Conservation (phyloP, 2,797 vertebrate genomes). For the Prunella strophiata region DNA sequence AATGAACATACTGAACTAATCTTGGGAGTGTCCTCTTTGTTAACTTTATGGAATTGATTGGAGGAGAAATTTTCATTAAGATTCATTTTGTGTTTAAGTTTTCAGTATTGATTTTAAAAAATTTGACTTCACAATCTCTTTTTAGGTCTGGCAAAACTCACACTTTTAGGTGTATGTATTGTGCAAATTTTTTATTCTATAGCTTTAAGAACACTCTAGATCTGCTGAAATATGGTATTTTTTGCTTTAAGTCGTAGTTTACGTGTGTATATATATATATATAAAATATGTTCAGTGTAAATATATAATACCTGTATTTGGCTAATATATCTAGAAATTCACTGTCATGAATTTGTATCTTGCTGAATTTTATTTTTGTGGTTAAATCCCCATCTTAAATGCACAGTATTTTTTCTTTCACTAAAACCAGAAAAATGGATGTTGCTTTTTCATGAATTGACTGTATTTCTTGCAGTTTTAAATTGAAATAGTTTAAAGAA, state of each 20-base stretch:
- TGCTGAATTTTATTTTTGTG: not conserved
- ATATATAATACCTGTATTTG: not conserved
- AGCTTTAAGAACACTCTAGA: not conserved
- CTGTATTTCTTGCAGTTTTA: not conserved
- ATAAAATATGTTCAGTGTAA: not conserved
- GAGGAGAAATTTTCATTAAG: constrained; percentile 26
- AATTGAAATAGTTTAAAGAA: not conserved
- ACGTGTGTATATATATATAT: not conserved
- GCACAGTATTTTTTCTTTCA: not conserved
- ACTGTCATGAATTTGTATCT: not conserved
- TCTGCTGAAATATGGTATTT: not conserved
- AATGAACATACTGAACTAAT: constrained; percentile 65
- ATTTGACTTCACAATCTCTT: not conserved
- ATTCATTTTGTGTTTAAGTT: constrained; percentile 47
- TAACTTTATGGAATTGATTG: constrained; percentile 33
- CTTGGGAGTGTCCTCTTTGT: constrained; percentile 33
- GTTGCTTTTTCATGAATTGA: not conserved
- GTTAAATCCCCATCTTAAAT: not conserved
- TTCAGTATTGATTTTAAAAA: constrained; percentile 6
- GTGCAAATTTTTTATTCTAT: not conserved
- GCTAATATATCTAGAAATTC: not conserved
- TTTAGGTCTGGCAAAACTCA: constrained; percentile 1
- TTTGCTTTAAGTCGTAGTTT: not conserved
- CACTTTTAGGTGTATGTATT: not conserved
- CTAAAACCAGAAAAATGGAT: not conserved